Evolutionary conservation across 2,113 vertebrate genomes (phyloP).

Genomic region (Panthera tigris): DNA sequence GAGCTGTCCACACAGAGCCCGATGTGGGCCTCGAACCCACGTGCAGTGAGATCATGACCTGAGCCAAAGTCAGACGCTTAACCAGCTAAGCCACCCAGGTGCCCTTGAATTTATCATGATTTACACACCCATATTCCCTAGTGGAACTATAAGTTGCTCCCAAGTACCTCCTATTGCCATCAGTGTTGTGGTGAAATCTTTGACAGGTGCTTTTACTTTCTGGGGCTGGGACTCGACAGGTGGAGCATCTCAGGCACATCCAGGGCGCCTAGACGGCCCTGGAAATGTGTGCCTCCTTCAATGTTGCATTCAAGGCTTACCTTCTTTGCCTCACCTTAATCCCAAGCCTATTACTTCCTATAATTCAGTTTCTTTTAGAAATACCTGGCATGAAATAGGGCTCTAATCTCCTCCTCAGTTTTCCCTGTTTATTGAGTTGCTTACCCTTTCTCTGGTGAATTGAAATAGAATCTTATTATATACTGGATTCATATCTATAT

Average conservation of each 20-base stretch:
- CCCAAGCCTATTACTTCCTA: neutral
- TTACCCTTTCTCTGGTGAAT: neutral
- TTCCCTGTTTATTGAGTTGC: neutral
- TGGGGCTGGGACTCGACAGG: neutral
- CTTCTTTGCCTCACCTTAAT: neutral
- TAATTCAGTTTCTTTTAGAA: neutral
- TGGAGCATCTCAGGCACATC: neutral
- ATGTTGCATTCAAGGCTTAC: neutral
- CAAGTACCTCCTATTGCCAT: neutral
- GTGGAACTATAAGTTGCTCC: neutral
- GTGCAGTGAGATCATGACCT: too few relatives aligned
- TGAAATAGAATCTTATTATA: neutral
- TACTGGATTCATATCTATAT: neutral
- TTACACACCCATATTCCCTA: neutral
- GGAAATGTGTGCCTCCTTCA: neutral
- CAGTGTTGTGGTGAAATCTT: neutral
- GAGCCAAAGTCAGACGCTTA: too few relatives aligned
- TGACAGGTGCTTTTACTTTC: neutral
- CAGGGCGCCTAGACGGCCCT: neutral
- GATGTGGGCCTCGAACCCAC: too few relatives aligned
- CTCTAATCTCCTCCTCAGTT: neutral
- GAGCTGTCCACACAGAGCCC: too few relatives aligned
- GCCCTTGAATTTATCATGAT: neutral
- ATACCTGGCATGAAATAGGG: neutral
- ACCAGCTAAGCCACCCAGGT: too few relatives aligned